These are phyloP conservation scores for Lucilia cuprina DNA, from an alignment of 1,140 invertebrate genomes.

Conservation along the genomic window DNA sequence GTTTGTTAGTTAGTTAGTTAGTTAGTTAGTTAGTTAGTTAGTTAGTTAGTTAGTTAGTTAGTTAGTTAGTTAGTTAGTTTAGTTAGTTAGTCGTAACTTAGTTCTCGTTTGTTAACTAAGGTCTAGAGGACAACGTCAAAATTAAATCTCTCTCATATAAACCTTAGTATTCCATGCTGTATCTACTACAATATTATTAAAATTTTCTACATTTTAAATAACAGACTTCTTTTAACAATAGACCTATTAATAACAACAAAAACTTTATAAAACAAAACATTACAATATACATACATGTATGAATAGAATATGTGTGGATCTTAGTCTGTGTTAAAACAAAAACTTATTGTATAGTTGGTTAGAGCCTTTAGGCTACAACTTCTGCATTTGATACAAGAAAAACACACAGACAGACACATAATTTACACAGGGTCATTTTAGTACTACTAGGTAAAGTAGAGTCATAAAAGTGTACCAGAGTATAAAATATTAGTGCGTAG, in stretches of 20 bases:
- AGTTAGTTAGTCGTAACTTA: no score
- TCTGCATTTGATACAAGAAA: conserved; percentile 7
- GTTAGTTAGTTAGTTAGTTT: no score
- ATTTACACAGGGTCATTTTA: neutral
- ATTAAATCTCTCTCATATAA: no score
- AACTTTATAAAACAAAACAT: neutral
- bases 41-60: no score
- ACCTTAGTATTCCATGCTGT: no score
- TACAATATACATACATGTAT: neutral
- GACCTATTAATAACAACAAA: neutral
- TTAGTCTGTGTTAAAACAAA: neutral
- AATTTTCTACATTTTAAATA: no score
- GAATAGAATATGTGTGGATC: neutral
- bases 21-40: no score
- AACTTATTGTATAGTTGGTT: neutral
- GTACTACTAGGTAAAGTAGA: neutral
- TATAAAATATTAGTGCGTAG: neutral
- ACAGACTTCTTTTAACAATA: neutral
- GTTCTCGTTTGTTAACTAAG: no score
- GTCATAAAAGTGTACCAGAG: neutral
- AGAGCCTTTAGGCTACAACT: conserved; percentile 28
- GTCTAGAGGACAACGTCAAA: no score
- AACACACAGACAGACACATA: neutral
- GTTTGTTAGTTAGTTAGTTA: no score
- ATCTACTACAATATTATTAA: no score